A percentile compares a stretch with the other conserved stretches of the same genome.
phyloP scores from a whole-genome alignment of 2,888 invertebrate genomes.

The Alloscopus bannaensis region DNA sequence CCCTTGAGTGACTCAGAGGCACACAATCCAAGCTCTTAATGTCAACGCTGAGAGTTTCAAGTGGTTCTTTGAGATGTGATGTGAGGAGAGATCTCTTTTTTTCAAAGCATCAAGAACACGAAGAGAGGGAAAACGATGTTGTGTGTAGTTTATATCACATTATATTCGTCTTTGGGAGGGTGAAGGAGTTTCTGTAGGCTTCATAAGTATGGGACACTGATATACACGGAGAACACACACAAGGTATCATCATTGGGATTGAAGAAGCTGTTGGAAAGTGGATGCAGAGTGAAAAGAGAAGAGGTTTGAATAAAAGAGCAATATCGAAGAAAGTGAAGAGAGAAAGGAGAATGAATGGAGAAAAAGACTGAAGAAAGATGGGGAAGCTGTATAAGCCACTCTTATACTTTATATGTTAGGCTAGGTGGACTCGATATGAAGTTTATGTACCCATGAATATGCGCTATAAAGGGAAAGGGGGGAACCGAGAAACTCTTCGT shows the following conservation, averaged over 20 bases:
- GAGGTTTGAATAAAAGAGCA: constrained; percentile 63
- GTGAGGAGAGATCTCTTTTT: constrained; percentile 37
- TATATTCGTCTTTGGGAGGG: constrained; percentile 18
- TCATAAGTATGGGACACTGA: constrained; percentile 3
- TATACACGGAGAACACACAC: neutral
- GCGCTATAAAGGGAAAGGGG: constrained; percentile 14
- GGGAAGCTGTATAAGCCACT: constrained; percentile 23
- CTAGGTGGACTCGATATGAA: no score
- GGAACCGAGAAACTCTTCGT: constrained; percentile 44
- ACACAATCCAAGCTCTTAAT: constrained; percentile 63
- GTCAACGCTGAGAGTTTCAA: constrained; percentile 63
- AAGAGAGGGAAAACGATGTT: constrained; percentile 20
- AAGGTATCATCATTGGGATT: constrained; percentile 42
- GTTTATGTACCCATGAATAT: constrained; percentile 19
- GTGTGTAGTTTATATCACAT: constrained; percentile 22
- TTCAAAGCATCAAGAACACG: no score
- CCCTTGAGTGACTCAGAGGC: constrained; percentile 54
- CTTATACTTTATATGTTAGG: no score
- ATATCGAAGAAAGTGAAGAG: constrained; percentile 33
- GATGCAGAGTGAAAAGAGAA: constrained; percentile 52
- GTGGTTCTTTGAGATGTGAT: constrained; percentile 56
- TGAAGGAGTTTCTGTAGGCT: no score
- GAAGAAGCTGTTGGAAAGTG: constrained; percentile 51
- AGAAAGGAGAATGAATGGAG: constrained; percentile 28
- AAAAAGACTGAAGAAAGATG: constrained; percentile 37